Evolutionary conservation across 2,113 vertebrate species (phyloP).

Genomic region (Microtus oregoni): DNA sequence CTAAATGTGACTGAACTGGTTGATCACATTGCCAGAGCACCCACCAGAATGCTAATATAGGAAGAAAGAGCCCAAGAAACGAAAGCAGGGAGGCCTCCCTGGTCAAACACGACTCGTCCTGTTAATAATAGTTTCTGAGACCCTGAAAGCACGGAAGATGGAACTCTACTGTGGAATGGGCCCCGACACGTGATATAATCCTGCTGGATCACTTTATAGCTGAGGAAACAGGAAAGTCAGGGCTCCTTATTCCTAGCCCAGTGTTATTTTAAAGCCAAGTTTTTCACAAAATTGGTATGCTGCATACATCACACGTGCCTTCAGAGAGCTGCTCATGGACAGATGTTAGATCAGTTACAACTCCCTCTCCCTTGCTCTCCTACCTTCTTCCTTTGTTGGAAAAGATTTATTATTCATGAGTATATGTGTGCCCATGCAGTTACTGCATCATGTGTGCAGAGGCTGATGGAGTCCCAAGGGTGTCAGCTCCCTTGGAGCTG

Average conservation of each 20-base stretch:
- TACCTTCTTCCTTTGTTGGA: neutral
- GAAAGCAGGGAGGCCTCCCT: neutral
- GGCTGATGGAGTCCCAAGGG: neutral
- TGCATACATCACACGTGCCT: neutral
- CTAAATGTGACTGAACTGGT: neutral
- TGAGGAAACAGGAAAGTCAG: neutral
- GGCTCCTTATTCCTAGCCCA: neutral
- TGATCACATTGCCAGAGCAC: neutral
- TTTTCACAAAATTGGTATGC: neutral
- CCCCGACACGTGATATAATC: neutral
- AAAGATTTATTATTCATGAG: neutral
- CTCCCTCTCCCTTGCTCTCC: neutral
- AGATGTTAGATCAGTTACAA: neutral
- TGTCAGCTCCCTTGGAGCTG: neutral
- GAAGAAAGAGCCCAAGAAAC: neutral
- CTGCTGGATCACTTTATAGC: neutral
- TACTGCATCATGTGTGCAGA: neutral
- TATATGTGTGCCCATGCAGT: neutral
- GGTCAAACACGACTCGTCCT: neutral
- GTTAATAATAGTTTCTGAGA: conserved; percentile 17
- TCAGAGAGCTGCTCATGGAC: neutral
- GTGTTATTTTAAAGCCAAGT: neutral
- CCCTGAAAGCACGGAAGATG: neutral
- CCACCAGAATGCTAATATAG: neutral
- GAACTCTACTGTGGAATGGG: conserved; percentile 8